A percentile compares a stretch with the other conserved stretches of the same genome.
Conservation (phyloP, 2,797 vertebrate genomes). For the Philypnodon macrostomus region DNA sequence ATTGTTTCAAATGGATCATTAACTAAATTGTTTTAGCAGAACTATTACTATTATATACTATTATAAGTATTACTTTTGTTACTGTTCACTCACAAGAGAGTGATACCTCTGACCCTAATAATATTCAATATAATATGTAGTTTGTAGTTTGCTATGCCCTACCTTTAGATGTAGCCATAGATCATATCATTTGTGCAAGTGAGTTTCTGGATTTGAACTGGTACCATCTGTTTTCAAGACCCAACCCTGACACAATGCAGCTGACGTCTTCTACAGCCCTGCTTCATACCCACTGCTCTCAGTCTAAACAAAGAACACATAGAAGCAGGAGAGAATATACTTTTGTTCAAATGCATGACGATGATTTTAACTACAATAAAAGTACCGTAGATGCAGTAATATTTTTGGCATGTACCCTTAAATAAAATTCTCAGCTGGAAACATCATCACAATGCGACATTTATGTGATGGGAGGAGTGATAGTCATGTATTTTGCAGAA, state of each 20-base stretch:
- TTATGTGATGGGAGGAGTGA: constrained; percentile 32
- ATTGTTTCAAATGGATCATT: no score
- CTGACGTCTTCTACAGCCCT: constrained; percentile 16
- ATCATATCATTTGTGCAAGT: constrained; percentile 42
- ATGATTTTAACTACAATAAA: no score
- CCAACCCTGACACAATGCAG: constrained; percentile 49
- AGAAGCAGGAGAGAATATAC: no score
- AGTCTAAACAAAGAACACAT: constrained; percentile 33
- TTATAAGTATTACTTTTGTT: no score
- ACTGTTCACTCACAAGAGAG: no score
- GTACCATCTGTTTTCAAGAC: constrained; percentile 72
- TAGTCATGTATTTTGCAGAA: constrained; percentile 34
- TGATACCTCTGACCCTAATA: no score
- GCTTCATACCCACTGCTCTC: constrained; percentile 3
- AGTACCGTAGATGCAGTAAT: no score
- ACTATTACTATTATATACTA: no score
- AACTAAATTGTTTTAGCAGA: no score
- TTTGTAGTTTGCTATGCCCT: no score
- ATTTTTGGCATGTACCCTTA: constrained; percentile 7
- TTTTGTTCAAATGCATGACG: background rate
- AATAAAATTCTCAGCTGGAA: constrained; percentile 32
- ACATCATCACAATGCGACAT: constrained; percentile 34
- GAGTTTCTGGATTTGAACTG: constrained; percentile 61
- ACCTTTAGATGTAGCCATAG: constrained; percentile 49
- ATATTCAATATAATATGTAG: no score